Base-by-base conservation (phyloP, 2,113 vertebrate genomes). In the Thinocorus orbignyianus region DNA sequence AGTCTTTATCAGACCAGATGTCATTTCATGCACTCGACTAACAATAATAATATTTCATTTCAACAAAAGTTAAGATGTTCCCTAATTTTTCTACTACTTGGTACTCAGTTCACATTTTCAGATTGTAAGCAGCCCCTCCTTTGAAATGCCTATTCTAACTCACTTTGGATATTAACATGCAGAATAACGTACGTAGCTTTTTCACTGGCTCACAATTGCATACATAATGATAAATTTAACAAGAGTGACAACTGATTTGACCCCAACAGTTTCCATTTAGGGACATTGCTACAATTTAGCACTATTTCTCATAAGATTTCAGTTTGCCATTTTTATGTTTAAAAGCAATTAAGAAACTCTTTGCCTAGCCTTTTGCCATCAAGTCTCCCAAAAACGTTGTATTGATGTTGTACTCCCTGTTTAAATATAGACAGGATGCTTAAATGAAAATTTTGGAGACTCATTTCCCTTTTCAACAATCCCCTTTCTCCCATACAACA, bases 1-100 rank as follows among this genome's bases (percentile, higher is more conserved):
- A 94, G 72, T 51, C 86, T 88, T 78, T 92, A 55, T 86, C 60
- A 93, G 72, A 83, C 60, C 80, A 95, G 92, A 96, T 96, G 69
- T 92, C 86, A 93, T 94, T 78, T 86, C 86, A 87, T 78, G 77
- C 86, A 94, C 86, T 94, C 71, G 51, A 94, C 72, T 90, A 94
- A 85, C 72, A 94, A 78, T 85, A 89, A 79, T 55, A 93, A 37
- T 60, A 92, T 78, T 86, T 57, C 39, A 86, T 86, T 95, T 81
- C 80, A 86, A 94, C 13, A 11, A 83, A 92, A 37, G 51, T 90
- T 90, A 93, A 78, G 60, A 91, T 81, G 69, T 39, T 92, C 72
- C 39, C 11, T 60, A 66, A 71, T 95, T 93, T 78, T 93, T 81
- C 55, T 81, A 48, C 79, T 70, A 58, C 58, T 96, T 94, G 60